A percentile compares a stretch with the other conserved stretches of the same genome.
Conservation (phyloP, 2,797 vertebrate genomes). For the Gymnopithys bicolor region DNA sequence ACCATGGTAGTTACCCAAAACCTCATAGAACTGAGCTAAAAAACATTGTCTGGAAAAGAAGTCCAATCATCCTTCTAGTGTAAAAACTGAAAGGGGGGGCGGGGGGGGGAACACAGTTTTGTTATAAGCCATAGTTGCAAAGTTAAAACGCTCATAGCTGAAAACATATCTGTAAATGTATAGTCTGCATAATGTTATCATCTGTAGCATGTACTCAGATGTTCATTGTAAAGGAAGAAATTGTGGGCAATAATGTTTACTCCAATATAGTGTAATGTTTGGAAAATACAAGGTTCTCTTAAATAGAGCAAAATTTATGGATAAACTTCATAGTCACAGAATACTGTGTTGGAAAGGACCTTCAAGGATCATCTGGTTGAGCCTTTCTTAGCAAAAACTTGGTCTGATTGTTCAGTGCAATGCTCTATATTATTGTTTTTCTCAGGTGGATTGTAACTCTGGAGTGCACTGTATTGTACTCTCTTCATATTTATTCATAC, state of each 20-base stretch:
- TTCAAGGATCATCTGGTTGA: not conserved
- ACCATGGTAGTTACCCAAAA: not conserved
- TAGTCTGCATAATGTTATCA: not conserved
- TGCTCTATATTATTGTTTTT: conserved; percentile 34
- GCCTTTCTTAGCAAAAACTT: not conserved
- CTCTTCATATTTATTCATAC: conserved; percentile 11
- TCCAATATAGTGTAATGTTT: not conserved
- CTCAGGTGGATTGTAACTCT: conserved; percentile 28
- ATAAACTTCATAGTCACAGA: not conserved
- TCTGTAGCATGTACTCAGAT: not conserved
- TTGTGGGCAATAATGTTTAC: not conserved
- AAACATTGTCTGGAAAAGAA: not conserved
- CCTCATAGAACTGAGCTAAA: not conserved
- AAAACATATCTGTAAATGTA: not conserved
- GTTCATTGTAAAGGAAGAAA: not conserved
- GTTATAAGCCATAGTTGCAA: not conserved
- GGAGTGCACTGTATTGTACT: conserved; percentile 32
- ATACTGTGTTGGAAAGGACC: not conserved
- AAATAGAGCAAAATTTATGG: not conserved
- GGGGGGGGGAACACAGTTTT: not conserved
- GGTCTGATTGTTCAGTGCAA: not conserved
- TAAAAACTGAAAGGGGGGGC: not conserved
- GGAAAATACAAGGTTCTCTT: not conserved
- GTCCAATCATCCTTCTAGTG: not conserved
- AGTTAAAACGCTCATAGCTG: not conserved